Base-by-base conservation (phyloP, 1,140 invertebrate species). In the Musca vetustissima region DNA sequence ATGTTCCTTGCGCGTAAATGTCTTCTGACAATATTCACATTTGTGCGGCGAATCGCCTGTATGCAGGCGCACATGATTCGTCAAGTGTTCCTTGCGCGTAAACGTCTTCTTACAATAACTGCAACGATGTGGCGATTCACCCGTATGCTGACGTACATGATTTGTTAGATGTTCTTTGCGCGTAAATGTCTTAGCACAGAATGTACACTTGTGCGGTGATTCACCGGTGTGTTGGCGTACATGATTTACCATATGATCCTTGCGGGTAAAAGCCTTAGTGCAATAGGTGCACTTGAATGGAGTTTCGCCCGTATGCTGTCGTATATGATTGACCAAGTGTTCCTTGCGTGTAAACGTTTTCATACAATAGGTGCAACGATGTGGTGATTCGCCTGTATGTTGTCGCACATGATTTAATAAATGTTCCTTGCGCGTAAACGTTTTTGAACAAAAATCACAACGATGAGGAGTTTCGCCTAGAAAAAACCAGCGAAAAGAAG, bases 211-310 rank as follows among this genome's bases (percentile, higher is more conserved):
- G 77, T 90, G 90, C 49, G 89, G 89, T 43, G 89, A 89, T 79
- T 95, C 93, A 64, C 93, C 92, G 57, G 96, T 98, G 84, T 99
- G 97, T 83, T 93, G 91, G 75, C 92, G 84, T 68, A 91, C 85
- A 83, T 93, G 92, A 80, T 91, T 88, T 72, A 84, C 82, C 77
- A 89, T 85, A 76, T 89, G 88, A 82, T 89, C 92, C 87, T 94
- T 94, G 76, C 92, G 86, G 48, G 92, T 91, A 83, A 96, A 96
- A 64, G 92, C 91, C 83, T 95, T 94, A 53, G 90, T 89, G 83
- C 94, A 96, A 77, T 90, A 92, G 75, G 89, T 89, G 84, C 94
- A 96, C 83, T 91, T 90, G 83, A 92, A 92, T 61, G 91, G 91
- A 70, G 90, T 90, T 83, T 96, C 95, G 70, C 89, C 87, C 47